Percentiles rank a stretch among this genome's conserved stretches.
These are phyloP conservation scores for Elysia chlorotica DNA, from an alignment of 1,140 invertebrate species.

Conservation along the genomic window DNA sequence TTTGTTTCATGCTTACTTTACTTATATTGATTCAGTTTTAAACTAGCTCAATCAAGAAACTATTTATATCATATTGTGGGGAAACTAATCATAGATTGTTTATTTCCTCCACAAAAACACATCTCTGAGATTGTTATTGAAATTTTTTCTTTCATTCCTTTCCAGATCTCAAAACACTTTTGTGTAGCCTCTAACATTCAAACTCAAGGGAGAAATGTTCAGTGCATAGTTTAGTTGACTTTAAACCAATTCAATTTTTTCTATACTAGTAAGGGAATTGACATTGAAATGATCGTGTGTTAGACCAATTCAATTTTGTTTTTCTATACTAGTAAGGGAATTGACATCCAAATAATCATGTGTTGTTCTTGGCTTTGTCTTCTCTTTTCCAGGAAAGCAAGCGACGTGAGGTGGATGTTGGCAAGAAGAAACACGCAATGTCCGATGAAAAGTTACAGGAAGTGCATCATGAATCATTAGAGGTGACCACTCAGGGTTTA, in stretches of 20 bases:
- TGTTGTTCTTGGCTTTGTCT: background rate
- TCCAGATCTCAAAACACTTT: slow-evolving; percentile 55
- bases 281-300: background rate
- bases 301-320: background rate
- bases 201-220: background rate
- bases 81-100: background rate
- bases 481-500: slow-evolving; percentile 34
- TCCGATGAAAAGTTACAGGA: slow-evolving; percentile 44
- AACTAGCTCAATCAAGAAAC: background rate
- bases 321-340: background rate
- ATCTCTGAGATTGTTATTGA: background rate
- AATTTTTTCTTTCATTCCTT: slow-evolving; percentile 17
- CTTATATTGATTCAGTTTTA: background rate
- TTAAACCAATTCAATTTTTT: background rate
- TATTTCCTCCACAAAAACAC: background rate
- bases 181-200: too few species aligned
- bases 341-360: background rate
- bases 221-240: background rate
- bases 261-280: background rate
- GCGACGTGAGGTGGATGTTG: slow-evolving; percentile 37
- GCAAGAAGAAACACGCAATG: slow-evolving; percentile 34
- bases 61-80: too few species aligned
- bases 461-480: slow-evolving; percentile 50
- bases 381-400: slow-evolving; percentile 30
- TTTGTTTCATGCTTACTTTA: background rate